Evolutionary conservation across 2,888 invertebrate genomes (phyloP), one percentile per base, ranked within the genome.

Genomic region (Harpagoxenus sublaevis): DNA sequence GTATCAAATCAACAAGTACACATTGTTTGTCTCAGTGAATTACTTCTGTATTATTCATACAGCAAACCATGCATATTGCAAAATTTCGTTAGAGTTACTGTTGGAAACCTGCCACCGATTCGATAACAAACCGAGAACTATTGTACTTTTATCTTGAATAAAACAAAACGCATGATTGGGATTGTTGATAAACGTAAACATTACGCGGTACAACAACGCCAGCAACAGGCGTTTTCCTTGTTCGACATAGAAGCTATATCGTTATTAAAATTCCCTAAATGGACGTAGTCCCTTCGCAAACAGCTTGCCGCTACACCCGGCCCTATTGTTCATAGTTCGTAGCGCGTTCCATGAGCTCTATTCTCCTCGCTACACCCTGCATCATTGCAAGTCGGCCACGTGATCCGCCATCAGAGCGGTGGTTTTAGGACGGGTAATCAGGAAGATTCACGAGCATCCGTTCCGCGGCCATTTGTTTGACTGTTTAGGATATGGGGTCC

Each of bases 371-470:
- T 65, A 63, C 86, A 79, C 65, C 73, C 79, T 84, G 70, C 71
- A 9, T 45, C 55, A 68, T 15, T 31, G 31, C 51, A 48, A 28
- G 63, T 45, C 77, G 60, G n/a, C 35, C 70, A 55, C 53, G 84
- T 60, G 79, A 88, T 88, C 63, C 68, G n/a, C 71, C 68, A 35
- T 83, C 83, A 77, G 60, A 65, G 73, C 66, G 60, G 39, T 48
- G 8, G 70, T 79, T 75, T 35, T 53, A 65, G 77, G 81, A 83
- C 70, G 63, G 84, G 83, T 84, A 90, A 90, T 90, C 89, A 85
- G 66, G 85, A 90, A 85, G 86, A 90, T 90, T 89, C 89, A 83
- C 74, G 86, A 86, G 85, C 87, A 63, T 84, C 60, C 10, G 57
- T 65, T 71, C 39, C 51, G 51, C 35, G 62, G 66, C 66, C 53